These are phyloP conservation scores for Liopterus haemorrhoidalis DNA, from an alignment of 2,888 invertebrate species.

Conservation along the genomic window DNA sequence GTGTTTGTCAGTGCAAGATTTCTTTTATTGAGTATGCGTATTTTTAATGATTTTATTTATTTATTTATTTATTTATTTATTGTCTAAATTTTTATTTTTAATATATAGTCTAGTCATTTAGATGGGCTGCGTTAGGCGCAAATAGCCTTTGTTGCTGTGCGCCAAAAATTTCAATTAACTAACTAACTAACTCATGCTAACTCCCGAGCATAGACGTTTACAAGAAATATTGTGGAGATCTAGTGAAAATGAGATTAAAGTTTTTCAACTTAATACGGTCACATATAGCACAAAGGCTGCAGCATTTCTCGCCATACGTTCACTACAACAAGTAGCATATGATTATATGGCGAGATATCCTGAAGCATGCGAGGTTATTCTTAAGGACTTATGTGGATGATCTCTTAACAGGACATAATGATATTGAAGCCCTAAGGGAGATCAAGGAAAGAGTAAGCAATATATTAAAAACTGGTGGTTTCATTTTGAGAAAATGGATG, in stretches of 20 bases:
- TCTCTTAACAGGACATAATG: conserved; percentile 24
- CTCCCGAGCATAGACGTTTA: conserved; percentile 27
- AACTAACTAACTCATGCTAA: too few species aligned
- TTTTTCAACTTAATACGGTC: conserved; percentile 29
- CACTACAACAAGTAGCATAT: conserved; percentile 26
- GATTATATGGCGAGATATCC: conserved; percentile 25
- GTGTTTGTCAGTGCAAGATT: too few species aligned
- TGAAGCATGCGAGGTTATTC: conserved; percentile 18
- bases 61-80: too few species aligned
- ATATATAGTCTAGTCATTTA: too few species aligned
- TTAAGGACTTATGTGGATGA: conserved; percentile 29
- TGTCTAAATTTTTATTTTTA: too few species aligned
- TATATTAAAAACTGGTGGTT: conserved; percentile 20
- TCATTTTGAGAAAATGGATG: conserved; percentile 26
- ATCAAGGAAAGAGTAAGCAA: conserved; percentile 4
- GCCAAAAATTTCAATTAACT: too few species aligned
- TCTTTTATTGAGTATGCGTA: too few species aligned
- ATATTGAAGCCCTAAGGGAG: conserved; percentile 9
- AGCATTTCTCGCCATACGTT: conserved; percentile 29
- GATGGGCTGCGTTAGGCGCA: too few species aligned
- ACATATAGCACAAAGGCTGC: conserved; percentile 30
- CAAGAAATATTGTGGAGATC: conserved; percentile 31
- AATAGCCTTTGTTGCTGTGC: too few species aligned
- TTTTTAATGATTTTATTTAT: too few species aligned
- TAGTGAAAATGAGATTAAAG: conserved; percentile 19